These are phyloP conservation scores for Cathartes aura DNA, from an alignment of 2,113 vertebrate species.

Conservation along the genomic window DNA sequence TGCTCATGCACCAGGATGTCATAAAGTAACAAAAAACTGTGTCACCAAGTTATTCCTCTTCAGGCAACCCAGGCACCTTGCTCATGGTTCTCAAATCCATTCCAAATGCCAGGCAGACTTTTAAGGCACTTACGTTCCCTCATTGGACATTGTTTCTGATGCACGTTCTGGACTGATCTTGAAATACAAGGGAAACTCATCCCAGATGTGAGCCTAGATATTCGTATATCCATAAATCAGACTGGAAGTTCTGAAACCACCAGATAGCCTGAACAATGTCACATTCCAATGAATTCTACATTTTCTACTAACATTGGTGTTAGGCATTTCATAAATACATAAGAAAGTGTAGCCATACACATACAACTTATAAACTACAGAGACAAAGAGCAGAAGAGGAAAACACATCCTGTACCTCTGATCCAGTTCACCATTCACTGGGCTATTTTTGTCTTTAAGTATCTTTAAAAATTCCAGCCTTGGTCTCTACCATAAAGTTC, in stretches of 20 bases:
- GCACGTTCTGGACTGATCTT: not conserved
- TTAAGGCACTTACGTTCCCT: not conserved
- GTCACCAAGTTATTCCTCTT: not conserved
- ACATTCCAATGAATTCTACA: not conserved
- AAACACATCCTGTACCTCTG: not conserved
- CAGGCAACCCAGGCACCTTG: not conserved
- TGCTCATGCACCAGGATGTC: fast-evolving
- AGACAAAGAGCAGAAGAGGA: not conserved
- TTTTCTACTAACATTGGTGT: not conserved
- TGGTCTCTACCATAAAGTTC: not conserved
- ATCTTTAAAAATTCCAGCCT: not conserved
- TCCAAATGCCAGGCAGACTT: not conserved
- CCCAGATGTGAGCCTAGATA: not conserved
- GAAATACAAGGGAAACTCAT: not conserved
- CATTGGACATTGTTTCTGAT: not conserved
- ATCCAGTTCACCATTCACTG: not conserved
- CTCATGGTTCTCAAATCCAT: not conserved
- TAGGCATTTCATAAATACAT: not conserved
- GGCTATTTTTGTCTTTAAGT: not conserved
- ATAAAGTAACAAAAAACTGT: not conserved
- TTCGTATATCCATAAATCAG: not conserved
- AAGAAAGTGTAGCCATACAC: not conserved
- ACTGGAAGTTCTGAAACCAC: not conserved
- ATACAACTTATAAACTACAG: not conserved
- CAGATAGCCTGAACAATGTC: not conserved